Percentiles rank a stretch among this genome's conserved stretches.
phyloP scores from a whole-genome alignment of 1,140 invertebrate species.

The Brachionus koreanus region DNA sequence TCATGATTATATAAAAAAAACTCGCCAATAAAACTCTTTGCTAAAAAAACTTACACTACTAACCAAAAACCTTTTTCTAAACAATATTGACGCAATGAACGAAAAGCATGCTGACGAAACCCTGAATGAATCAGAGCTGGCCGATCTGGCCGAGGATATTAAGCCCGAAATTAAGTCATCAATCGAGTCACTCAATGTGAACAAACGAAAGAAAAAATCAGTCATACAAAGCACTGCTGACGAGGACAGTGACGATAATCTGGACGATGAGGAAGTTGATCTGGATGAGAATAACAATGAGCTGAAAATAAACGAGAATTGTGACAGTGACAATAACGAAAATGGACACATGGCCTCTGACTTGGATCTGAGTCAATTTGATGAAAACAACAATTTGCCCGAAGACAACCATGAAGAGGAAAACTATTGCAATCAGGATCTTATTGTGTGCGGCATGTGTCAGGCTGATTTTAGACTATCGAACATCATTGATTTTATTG shows the following conservation, averaged over 20 bases:
- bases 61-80: not conserved
- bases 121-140: not conserved
- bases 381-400: conserved; percentile 9
- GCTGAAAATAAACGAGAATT: not conserved
- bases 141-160: not conserved
- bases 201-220: conserved; percentile 29
- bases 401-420: conserved; percentile 5
- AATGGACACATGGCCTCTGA: conserved; percentile 1
- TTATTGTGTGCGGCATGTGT: conserved; percentile 43
- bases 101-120: not conserved
- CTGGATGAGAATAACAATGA: conserved; percentile 31
- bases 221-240: not conserved
- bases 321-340: not conserved
- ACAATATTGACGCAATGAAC: not conserved
- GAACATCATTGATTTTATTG: conserved; percentile 37
- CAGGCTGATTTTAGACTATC: conserved; percentile 39
- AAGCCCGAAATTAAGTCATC: not conserved
- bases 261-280: conserved; percentile 5
- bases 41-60: conserved; percentile 7
- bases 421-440: conserved; percentile 16
- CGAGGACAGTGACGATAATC: conserved; percentile 11
- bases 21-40: conserved; percentile 17
- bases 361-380: not conserved
- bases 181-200: conserved; percentile 1
- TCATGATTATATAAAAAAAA: too few species aligned